Evolutionary conservation across 2,888 invertebrate species (phyloP), one percentile per base, ranked within the genome.

Genomic region (Entomobrya proxima): DNA sequence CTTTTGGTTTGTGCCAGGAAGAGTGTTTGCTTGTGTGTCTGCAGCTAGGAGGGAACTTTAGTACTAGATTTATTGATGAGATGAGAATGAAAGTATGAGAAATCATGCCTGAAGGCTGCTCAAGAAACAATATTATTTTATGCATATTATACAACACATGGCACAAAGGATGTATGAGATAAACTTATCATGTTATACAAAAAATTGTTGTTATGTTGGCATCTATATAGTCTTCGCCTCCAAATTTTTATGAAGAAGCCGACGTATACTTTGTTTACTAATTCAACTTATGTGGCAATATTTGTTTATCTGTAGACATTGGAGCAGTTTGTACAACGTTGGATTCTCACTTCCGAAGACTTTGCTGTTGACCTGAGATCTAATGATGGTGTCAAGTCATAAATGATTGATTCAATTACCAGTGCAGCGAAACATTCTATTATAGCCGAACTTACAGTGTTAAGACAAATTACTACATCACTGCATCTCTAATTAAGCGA

Each of bases 111-210:
- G 37, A 40, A 35, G 58, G 76, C 35, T 44, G 44, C n/a, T 75
- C 32, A n/a, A n/a, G n/a, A 75, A 52, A 52, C 75, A 75, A 75
- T 75, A 75, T 52, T 52, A 11, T 50, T 67, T 5, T 24, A 40
- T 18, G 24, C 24, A 24, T 3, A 18, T 2, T 9, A 11, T 18
- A 37, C 18, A 21, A 30, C 3, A 3, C 35, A n/a, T 64, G 18
- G 35, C 35, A 58, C 2, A 58, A n/a, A 32, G 52, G 21, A 35
- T 2, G 74, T 2, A 32, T 27, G 15, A 9, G 18, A 52, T 35
- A 21, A n/a, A 50, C 35, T 35, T 69, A 30, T 47, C 32, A 52
- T 15, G 44, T 27, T 47, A 27, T 35, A 18, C n/a, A n/a, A n/a
- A n/a, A n/a, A 3, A 21, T 35, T 32, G 30, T 75, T 27, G 44